phyloP scores from a whole-genome alignment of 2,797 vertebrate species.

The Botia kubotai region DNA sequence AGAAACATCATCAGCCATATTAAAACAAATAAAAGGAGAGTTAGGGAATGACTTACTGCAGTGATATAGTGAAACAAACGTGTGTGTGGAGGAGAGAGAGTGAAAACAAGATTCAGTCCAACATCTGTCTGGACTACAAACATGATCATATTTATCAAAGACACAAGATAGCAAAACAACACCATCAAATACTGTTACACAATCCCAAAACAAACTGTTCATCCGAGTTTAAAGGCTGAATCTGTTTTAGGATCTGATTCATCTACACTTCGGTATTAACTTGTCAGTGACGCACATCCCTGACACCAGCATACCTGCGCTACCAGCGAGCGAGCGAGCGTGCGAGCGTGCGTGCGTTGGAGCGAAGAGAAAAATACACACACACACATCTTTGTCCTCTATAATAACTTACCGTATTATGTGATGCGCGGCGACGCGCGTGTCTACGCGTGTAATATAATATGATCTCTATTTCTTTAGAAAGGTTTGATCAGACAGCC shows the following conservation, averaged over 20 bases:
- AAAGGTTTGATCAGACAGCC: neutral
- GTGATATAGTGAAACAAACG: no score
- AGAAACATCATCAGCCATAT: no score
- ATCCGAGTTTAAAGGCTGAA: neutral
- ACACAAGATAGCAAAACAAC: constrained; percentile 9
- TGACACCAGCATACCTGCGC: constrained; percentile 16
- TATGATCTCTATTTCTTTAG: neutral
- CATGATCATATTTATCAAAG: neutral
- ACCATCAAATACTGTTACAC: neutral
- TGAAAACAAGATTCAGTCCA: constrained; percentile 1
- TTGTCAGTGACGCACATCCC: no score
- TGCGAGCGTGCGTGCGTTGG: neutral
- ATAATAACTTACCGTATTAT: constrained; percentile 40
- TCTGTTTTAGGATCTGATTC: neutral
- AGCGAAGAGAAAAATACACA: constrained; percentile 35
- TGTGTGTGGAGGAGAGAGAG: constrained; percentile 15
- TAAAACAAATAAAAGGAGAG: no score
- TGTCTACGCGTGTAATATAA: constrained; percentile 5
- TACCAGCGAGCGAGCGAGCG: neutral
- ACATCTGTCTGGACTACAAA: neutral
- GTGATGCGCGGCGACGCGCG: constrained; percentile 2
- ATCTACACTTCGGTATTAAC: no score
- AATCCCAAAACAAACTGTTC: neutral
- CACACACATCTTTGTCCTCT: neutral
- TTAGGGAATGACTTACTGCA: no score